These are phyloP conservation scores for Dromius quadrimaculatus DNA, from an alignment of 2,888 invertebrate genomes.

Conservation along the genomic window DNA sequence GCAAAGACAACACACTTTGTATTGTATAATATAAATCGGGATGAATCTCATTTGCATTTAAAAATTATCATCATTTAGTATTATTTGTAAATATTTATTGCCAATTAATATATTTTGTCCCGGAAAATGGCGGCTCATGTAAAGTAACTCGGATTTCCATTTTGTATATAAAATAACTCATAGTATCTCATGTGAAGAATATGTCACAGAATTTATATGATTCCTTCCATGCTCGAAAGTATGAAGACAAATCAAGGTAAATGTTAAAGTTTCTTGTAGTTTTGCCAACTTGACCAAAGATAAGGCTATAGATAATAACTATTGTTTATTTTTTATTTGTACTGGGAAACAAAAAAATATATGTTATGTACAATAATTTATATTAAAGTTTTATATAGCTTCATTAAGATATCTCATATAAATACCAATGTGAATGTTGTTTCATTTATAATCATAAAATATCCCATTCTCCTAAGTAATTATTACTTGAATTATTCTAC, in stretches of 20 bases:
- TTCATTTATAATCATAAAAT: neutral
- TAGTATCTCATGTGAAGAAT: neutral
- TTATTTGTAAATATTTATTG: slow-evolving; percentile 42
- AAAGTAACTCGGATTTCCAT: slow-evolving; percentile 36
- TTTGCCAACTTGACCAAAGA: slow-evolving; percentile 51
- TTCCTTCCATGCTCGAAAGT: too few relatives aligned
- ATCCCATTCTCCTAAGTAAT: too few relatives aligned
- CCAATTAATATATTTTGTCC: slow-evolving; percentile 42
- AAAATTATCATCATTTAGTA: slow-evolving; percentile 5
- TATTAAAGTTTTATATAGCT: slow-evolving; percentile 36
- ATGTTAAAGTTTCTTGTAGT: slow-evolving; percentile 40
- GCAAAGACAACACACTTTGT: slow-evolving; percentile 74
- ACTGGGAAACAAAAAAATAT: slow-evolving; percentile 39
- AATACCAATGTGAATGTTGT: neutral
- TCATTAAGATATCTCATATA: slow-evolving; percentile 35
- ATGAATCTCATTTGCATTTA: slow-evolving; percentile 11
- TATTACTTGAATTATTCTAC: too few relatives aligned
- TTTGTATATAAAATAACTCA: slow-evolving; percentile 39
- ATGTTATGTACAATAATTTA: slow-evolving; percentile 34
- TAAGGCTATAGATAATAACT: slow-evolving; percentile 42
- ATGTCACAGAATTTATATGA: neutral
- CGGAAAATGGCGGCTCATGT: slow-evolving; percentile 50
- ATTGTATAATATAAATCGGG: slow-evolving; percentile 67
- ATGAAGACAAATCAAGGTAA: slow-evolving; percentile 23
- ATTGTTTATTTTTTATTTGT: slow-evolving; percentile 37